phyloP scores from a whole-genome alignment of 2,888 invertebrate species.

The Drosophila nigritarsus region DNA sequence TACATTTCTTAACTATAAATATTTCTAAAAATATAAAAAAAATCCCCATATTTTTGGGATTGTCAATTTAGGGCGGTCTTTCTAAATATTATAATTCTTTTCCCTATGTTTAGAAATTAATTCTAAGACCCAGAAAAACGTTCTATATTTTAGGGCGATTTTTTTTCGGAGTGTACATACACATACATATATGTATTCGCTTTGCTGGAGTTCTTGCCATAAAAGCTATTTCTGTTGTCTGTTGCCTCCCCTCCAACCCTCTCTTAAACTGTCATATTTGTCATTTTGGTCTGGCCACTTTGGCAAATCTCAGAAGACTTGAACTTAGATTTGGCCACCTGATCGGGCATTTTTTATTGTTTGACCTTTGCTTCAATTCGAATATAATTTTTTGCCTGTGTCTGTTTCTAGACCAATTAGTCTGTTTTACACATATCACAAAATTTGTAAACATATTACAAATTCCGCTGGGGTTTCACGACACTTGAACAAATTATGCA shows the following conservation, averaged over 20 bases:
- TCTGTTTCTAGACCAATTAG: background rate
- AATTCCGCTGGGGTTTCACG: constrained; percentile 10
- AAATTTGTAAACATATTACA: constrained; percentile 8
- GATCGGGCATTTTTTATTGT: background rate
- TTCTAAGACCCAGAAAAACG: background rate
- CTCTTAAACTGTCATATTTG: background rate
- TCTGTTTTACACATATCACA: background rate
- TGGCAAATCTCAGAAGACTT: background rate
- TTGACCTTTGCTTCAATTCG: background rate
- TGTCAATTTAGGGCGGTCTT: too few species aligned
- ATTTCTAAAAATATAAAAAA: too few species aligned
- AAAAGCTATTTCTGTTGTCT: constrained; percentile 15
- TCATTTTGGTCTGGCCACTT: background rate
- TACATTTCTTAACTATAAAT: too few species aligned
- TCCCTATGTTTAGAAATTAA: background rate
- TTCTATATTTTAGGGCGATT: background rate
- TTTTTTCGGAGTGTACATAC: background rate
- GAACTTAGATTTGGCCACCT: background rate
- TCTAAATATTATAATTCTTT: too few species aligned
- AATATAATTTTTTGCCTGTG: background rate
- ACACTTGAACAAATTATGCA: constrained; percentile 46
- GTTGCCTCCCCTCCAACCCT: background rate
- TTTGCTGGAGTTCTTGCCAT: constrained; percentile 3
- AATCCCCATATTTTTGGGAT: too few species aligned
- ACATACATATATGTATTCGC: background rate